Conservation (phyloP, 2,113 vertebrate species). For the Gallinago jamesoni region DNA sequence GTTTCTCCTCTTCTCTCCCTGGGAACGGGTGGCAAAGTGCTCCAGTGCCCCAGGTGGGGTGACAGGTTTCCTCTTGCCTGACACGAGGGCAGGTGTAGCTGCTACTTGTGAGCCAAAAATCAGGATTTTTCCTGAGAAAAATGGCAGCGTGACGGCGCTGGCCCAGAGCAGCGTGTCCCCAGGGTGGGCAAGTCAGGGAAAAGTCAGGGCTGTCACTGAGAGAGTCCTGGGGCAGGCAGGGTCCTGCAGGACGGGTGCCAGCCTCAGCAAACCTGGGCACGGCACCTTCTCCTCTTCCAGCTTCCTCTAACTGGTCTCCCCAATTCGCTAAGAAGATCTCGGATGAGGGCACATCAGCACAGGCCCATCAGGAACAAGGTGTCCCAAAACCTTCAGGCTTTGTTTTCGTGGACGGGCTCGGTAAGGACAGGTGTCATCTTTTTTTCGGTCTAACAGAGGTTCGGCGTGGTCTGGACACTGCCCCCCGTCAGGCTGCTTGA, state of each 20-base stretch:
- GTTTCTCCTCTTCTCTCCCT: not conserved
- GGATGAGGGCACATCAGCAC: not conserved
- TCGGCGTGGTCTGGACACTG: not conserved
- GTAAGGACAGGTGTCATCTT: not conserved
- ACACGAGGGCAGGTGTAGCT: accelerated
- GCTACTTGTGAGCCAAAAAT: accelerated
- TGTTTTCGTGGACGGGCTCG: not conserved
- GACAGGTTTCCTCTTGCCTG: not conserved
- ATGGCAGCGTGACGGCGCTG: not conserved
- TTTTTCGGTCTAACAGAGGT: not conserved
- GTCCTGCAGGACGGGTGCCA: not conserved
- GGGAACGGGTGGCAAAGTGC: accelerated
- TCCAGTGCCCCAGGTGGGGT: accelerated
- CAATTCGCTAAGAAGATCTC: not conserved
- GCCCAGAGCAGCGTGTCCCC: not conserved
- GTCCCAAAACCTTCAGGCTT: not conserved
- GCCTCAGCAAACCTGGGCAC: accelerated
- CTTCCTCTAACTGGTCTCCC: not conserved
- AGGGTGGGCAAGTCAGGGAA: not conserved
- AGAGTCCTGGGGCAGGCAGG: not conserved
- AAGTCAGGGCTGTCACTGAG: not conserved
- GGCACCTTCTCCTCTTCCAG: accelerated
- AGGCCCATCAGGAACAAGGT: not conserved
- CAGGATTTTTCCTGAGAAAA: too few species aligned
- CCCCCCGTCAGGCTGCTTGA: not conserved